Conservation (phyloP, 2,888 invertebrate genomes). For the Ellobium chinense region DNA sequence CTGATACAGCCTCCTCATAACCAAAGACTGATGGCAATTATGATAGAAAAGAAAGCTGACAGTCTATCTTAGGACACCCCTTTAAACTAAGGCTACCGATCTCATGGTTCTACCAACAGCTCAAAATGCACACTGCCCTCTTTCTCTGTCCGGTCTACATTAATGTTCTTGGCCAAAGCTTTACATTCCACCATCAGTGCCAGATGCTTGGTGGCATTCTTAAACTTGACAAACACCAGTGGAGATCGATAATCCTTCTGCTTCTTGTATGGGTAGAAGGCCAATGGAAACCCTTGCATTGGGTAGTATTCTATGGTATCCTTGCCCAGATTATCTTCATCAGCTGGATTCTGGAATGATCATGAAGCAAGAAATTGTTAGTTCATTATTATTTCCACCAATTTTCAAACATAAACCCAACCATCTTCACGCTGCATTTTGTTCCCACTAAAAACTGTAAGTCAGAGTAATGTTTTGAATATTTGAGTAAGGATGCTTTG, state of each 20-base stretch:
- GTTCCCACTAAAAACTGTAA: too few species aligned
- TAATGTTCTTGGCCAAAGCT: conserved; percentile 80
- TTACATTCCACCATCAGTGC: conserved; percentile 80
- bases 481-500: too few species aligned
- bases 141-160: conserved; percentile 91
- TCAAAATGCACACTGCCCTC: conserved; percentile 97
- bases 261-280: conserved; percentile 80
- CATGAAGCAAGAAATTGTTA: too few species aligned
- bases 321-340: conserved; percentile 94
- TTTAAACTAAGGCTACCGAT: neutral
- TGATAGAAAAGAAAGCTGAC: neutral
- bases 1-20: too few species aligned
- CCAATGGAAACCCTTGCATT: conserved; percentile 83
- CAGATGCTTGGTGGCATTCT: conserved; percentile 75
- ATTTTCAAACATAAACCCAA: too few species aligned
- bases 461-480: too few species aligned
- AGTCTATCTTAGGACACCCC: too few species aligned
- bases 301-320: conserved; percentile 85
- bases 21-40: too few species aligned
- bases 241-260: conserved; percentile 80
- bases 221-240: conserved; percentile 80
- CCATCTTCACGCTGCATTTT: too few species aligned
- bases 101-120: conserved; percentile 87
- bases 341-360: conserved; percentile 90
- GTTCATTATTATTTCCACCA: too few species aligned